Conservation (phyloP, 2,888 invertebrate species). For the Melieria picta region DNA sequence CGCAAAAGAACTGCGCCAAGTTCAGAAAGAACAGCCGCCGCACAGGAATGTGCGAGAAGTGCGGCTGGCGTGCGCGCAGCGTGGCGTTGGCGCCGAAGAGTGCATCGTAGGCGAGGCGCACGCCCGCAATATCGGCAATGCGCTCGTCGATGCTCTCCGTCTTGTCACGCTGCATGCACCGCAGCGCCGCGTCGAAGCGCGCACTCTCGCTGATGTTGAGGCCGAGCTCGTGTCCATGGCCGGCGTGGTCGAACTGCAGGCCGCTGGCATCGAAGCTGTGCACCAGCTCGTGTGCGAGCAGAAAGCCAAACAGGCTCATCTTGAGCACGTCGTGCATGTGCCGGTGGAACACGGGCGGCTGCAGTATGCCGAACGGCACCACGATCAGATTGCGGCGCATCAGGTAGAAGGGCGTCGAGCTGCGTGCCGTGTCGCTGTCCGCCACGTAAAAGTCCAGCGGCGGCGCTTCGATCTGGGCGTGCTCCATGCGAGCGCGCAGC, state of each 20-base stretch:
- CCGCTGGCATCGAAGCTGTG: slow-evolving; percentile 54
- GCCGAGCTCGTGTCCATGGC: slow-evolving; percentile 40
- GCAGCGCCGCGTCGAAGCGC: slow-evolving; percentile 19
- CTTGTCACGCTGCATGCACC: slow-evolving; percentile 44
- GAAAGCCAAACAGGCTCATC: slow-evolving; percentile 54
- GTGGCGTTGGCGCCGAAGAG: slow-evolving; percentile 40
- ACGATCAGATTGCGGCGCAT: slow-evolving; percentile 51
- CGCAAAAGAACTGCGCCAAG: slow-evolving; percentile 59
- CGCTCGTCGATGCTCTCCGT: slow-evolving; percentile 52
- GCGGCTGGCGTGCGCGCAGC: slow-evolving; percentile 23
- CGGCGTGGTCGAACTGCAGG: slow-evolving; percentile 44
- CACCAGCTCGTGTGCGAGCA: slow-evolving; percentile 56
- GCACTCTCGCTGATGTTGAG: slow-evolving; percentile 33
- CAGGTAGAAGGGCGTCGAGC: slow-evolving; percentile 50
- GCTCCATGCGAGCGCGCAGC: slow-evolving; percentile 40
- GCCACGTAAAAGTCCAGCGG: slow-evolving; percentile 12
- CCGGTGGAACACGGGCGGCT: slow-evolving; percentile 45
- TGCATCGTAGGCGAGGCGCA: slow-evolving; percentile 51
- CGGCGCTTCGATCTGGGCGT: slow-evolving; percentile 10
- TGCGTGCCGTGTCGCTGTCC: slow-evolving; percentile 31
- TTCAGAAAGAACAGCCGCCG: slow-evolving; percentile 55
- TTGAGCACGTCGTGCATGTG: slow-evolving; percentile 50
- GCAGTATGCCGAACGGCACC: slow-evolving; percentile 53
- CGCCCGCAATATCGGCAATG: slow-evolving; percentile 55
- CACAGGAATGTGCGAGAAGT: slow-evolving; percentile 38